phyloP scores from a whole-genome alignment of 2,113 vertebrate genomes.

The Oryzias melastigma region DNA sequence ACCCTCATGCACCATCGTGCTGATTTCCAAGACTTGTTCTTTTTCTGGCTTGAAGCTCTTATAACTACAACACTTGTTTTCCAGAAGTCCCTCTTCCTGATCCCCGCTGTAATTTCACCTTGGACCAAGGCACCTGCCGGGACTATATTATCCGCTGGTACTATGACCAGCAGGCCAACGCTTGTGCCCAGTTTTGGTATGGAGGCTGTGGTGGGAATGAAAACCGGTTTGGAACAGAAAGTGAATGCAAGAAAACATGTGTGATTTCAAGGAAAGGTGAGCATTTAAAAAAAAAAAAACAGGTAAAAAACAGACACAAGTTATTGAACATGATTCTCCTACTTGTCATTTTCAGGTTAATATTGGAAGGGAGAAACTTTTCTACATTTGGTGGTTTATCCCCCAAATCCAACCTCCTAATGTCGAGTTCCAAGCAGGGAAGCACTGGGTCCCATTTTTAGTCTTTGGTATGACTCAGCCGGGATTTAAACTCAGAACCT shows the following conservation, averaged over 20 bases:
- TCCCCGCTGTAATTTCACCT: constrained; percentile 65
- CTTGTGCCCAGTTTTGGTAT: constrained; percentile 89
- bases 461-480: no score
- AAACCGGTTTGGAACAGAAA: constrained; percentile 83
- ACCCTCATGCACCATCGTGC: background rate
- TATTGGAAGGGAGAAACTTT: constrained; percentile 35
- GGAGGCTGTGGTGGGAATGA: constrained; percentile 83
- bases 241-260: constrained; percentile 80
- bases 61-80: constrained; percentile 16
- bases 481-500: no score
- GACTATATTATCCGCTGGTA: constrained; percentile 83
- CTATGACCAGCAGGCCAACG: constrained; percentile 83
- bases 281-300: background rate
- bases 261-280: constrained; percentile 70
- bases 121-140: constrained; percentile 82
- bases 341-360: constrained; percentile 36
- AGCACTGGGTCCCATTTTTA: no score
- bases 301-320: background rate
- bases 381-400: no score
- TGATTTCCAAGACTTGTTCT: background rate
- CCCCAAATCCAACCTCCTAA: no score
- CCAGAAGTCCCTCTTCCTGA: constrained; percentile 59
- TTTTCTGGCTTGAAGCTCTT: background rate
- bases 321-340: background rate
- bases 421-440: no score